phyloP scores from a whole-genome alignment of 2,113 vertebrate genomes.

The Oryctolagus cuniculus region mOryCun1.1 NC_091440.1:51197001-51197500 shows the following conservation, averaged over 20 bases:
- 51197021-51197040: constrained; percentile 91
- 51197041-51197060: constrained; percentile 92
- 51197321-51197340: constrained; percentile 96
- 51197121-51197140: constrained; percentile 94
- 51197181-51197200: not conserved
- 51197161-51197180: constrained; percentile 65
- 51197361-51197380: constrained; percentile 79
- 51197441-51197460: constrained; percentile 97
- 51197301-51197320: constrained; percentile 93
- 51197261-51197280: constrained; percentile 93
- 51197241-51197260: constrained; percentile 93
- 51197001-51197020: constrained; percentile 77
- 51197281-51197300: constrained; percentile 94
- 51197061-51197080: constrained; percentile 94
- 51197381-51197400: constrained; percentile 71
- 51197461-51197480: constrained; percentile 96
- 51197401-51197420: constrained; percentile 89
- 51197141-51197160: constrained; percentile 93
- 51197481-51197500: constrained; percentile 96
- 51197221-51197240: constrained; percentile 90
- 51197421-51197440: constrained; percentile 95
- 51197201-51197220: rapidly evolving
- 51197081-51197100: constrained; percentile 97
- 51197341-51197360: constrained; percentile 88
- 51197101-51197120: constrained; percentile 95